phyloP scores from a whole-genome alignment of 2,797 vertebrate species.

The Lutjanus campechanus region DNA sequence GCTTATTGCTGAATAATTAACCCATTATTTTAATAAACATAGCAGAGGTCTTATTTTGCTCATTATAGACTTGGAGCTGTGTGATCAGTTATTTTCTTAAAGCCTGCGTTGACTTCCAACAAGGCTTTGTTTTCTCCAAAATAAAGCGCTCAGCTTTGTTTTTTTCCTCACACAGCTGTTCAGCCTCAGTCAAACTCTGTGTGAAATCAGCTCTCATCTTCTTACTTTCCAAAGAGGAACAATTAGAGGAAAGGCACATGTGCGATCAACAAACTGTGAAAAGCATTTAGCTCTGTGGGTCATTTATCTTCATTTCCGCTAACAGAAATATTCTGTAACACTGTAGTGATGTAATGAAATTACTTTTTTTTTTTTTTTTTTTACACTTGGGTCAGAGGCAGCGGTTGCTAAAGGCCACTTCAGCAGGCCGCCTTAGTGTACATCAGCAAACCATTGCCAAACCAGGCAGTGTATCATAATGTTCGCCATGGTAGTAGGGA shows the following conservation, averaged over 20 bases:
- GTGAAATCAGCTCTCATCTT: slow-evolving; percentile 8
- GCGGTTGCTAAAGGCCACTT: slow-evolving; percentile 14
- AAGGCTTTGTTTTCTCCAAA: slow-evolving; percentile 29
- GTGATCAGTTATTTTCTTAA: slow-evolving; percentile 4
- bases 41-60: slow-evolving; percentile 3
- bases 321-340: neutral
- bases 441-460: neutral
- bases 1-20: slow-evolving; percentile 12
- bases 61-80: neutral
- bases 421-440: neutral
- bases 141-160: slow-evolving; percentile 8
- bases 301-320: neutral
- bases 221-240: slow-evolving; percentile 20
- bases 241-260: slow-evolving; percentile 10
- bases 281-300: neutral
- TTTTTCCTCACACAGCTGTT: slow-evolving; percentile 26
- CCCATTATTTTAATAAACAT: neutral
- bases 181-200: slow-evolving; percentile 24
- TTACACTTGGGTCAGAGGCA: neutral
- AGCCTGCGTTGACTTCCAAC: slow-evolving; percentile 16
- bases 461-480: neutral
- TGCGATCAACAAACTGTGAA: slow-evolving; percentile 1
- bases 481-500: neutral
- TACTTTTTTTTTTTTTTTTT: neutral
- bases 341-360: neutral